These are phyloP conservation scores for Drosophila peninsularis DNA, from an alignment of 2,888 invertebrate genomes.

Conservation along the genomic window DNA sequence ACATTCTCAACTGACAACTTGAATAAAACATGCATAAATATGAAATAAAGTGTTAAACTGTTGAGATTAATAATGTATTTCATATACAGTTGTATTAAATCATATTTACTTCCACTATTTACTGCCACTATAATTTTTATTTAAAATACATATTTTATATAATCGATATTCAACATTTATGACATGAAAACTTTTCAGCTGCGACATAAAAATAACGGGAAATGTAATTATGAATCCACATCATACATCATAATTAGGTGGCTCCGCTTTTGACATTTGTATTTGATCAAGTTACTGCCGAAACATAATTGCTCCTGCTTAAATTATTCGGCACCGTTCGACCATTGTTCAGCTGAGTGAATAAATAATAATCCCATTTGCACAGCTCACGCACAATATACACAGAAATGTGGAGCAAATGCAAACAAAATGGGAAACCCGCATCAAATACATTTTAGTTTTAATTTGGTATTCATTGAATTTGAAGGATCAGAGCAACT, in stretches of 20 bases:
- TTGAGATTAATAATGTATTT: neutral
- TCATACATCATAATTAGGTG: neutral
- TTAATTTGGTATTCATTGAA: slow-evolving; percentile 59
- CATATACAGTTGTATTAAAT: neutral
- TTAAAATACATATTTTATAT: too few species aligned
- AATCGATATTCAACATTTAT: neutral
- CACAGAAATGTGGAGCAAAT: neutral
- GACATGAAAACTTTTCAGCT: neutral
- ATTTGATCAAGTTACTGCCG: neutral
- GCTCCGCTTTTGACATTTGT: neutral
- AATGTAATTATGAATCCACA: neutral
- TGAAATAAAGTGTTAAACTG: neutral
- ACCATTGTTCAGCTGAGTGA: slow-evolving; percentile 21
- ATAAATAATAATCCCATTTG: slow-evolving; percentile 3
- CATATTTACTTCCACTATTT: neutral
- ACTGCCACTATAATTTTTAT: neutral
- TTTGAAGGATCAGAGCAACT: slow-evolving; percentile 32
- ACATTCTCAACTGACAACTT: neutral
- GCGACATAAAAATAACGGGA: neutral
- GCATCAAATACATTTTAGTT: slow-evolving; percentile 55
- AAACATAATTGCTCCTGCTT: neutral
- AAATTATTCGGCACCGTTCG: neutral
- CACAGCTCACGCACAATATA: neutral
- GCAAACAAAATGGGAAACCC: slow-evolving; percentile 31
- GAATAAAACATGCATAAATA: neutral